Conservation (phyloP, 2,113 vertebrate species). For the Anser brachyrhynchus region DNA sequence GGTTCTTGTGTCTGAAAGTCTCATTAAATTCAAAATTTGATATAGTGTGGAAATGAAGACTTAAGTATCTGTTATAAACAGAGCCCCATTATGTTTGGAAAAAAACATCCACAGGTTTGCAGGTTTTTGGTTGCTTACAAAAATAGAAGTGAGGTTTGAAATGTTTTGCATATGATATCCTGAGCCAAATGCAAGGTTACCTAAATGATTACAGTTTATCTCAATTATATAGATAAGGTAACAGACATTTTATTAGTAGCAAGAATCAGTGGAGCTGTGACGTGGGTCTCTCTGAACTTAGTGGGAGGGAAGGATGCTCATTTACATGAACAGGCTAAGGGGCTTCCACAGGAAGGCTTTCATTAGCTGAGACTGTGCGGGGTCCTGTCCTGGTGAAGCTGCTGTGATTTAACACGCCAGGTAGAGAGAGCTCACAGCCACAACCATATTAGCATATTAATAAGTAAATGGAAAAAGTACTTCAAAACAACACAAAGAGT, state of each 20-base stretch:
- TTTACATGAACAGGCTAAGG: background rate
- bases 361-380: background rate
- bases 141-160: background rate
- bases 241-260: background rate
- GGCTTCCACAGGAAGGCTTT: background rate
- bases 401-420: background rate
- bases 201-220: background rate
- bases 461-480: conserved; percentile 22
- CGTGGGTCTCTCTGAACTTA: background rate
- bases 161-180: background rate
- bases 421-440: background rate
- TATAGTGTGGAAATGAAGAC: background rate
- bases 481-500: background rate
- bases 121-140: background rate
- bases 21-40: background rate
- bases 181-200: background rate
- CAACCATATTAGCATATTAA: background rate
- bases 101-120: background rate
- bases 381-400: background rate
- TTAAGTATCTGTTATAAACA: background rate
- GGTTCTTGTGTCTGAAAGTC: background rate
- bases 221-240: background rate
- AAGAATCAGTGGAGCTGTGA: background rate
- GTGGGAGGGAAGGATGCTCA: background rate
- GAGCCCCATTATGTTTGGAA: background rate